Evolutionary conservation across 2,113 vertebrate genomes (phyloP).

Genomic region (Oenanthe melanoleuca): DNA sequence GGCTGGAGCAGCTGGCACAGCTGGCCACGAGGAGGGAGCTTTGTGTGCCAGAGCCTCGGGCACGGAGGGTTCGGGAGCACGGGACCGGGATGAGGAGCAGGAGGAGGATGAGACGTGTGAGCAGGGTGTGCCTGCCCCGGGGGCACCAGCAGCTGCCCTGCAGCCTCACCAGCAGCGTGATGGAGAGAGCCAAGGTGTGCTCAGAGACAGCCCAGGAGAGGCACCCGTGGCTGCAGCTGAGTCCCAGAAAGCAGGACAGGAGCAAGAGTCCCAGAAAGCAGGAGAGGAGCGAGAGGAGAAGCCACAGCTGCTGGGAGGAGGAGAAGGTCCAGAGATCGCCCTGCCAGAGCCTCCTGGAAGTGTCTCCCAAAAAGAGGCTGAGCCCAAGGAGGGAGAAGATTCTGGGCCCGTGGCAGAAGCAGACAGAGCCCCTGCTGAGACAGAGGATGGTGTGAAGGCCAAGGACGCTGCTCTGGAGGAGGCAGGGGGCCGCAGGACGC

Average conservation of each 20-base stretch:
- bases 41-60: not conserved
- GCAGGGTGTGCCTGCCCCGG: conserved; percentile 5
- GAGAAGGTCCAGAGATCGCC: not conserved
- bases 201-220: conserved; percentile 2
- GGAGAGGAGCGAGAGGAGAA: not conserved
- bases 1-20: not conserved
- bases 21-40: not conserved
- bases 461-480: not conserved
- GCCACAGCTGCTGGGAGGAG: not conserved
- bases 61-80: not conserved
- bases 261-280: not conserved
- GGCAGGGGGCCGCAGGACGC: not conserved
- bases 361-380: conserved; percentile 39
- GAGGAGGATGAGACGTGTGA: conserved; percentile 52
- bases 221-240: not conserved
- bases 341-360: conserved; percentile 6
- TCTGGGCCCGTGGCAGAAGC: not conserved
- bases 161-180: not conserved
- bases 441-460: not conserved
- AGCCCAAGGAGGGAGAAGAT: not conserved
- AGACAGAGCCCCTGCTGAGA: not conserved
- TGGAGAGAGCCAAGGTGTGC: not conserved
- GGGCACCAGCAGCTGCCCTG: not conserved
- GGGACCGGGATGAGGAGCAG: conserved; percentile 50
- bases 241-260: not conserved